Evolutionary conservation across 2,888 invertebrate species (phyloP).

Genomic region (Volucella zonaria): DNA sequence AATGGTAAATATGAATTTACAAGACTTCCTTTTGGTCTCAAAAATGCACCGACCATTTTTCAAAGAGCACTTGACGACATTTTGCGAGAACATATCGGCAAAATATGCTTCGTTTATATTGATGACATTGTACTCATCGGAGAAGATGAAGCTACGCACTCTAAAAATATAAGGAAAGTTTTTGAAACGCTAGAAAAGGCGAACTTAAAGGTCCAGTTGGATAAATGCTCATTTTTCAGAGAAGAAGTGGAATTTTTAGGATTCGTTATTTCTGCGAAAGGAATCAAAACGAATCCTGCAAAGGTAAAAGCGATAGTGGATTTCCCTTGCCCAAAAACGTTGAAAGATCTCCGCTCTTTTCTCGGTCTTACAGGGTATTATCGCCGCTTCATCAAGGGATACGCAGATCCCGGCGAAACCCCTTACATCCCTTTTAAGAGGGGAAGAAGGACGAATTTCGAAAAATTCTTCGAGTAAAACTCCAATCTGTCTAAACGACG

Average conservation of each 20-base stretch:
- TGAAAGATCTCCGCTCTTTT: slow-evolving; percentile 46
- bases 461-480: slow-evolving; percentile 40
- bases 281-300: slow-evolving; percentile 36
- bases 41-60: no score
- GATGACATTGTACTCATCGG: slow-evolving; percentile 58
- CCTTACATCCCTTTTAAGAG: slow-evolving; percentile 50
- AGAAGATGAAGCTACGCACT: slow-evolving; percentile 42
- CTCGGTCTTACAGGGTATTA: slow-evolving; percentile 50
- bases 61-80: neutral
- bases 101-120: slow-evolving; percentile 60
- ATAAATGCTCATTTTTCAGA: slow-evolving; percentile 56
- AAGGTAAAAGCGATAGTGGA: slow-evolving; percentile 40
- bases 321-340: slow-evolving; percentile 14
- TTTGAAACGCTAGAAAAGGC: slow-evolving; percentile 28
- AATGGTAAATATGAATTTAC: slow-evolving; percentile 20
- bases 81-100: slow-evolving; percentile 43
- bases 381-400: slow-evolving; percentile 39
- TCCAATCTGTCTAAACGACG: slow-evolving; percentile 1
- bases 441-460: slow-evolving; percentile 39
- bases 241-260: slow-evolving; percentile 58
- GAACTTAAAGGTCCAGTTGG: slow-evolving; percentile 47
- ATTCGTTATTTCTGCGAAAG: slow-evolving; percentile 34
- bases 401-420: slow-evolving; percentile 49
- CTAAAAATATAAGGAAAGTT: slow-evolving; percentile 36
- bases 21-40: no score